Evolutionary conservation across 1,140 invertebrate species (phyloP), one percentile per base, ranked within the genome.

Genomic region (Helicoverpa armigera): DNA sequence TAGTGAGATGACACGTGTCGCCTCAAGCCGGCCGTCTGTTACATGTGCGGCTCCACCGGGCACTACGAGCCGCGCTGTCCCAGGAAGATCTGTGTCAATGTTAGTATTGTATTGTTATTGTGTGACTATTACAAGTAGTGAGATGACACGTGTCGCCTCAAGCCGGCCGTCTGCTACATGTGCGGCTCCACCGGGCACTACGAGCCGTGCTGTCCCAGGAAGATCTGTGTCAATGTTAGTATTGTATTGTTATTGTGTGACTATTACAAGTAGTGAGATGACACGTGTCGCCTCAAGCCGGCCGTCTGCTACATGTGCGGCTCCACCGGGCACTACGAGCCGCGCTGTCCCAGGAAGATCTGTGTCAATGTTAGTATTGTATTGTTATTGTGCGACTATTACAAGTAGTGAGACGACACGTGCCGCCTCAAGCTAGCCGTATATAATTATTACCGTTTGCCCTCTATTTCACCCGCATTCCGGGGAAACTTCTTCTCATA

Each of bases 201-300:
- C 14, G 96, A 97, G 82, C 93, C 95, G 0, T 90, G 96, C 13
- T 97, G 97, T 86, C 96, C 96, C 0, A 94, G 96, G 54, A 96
- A 95, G 85, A 95, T 96, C 73, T 97, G 97, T 86, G 93, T 97
- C 63, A 96, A 96, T 83, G 97, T 97, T 94, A 94, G 94, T 94
- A 29, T 18, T 4, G 11, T 11, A 2, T 23, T 43, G 5, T 43
- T 2, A 11, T 87, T 23, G 23, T 23, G 2, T 23, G 23, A 23
- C 0, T 23, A 23, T 23, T 88, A 14, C 84, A 96, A 96, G 56
- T 96, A 96, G 58, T 85, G 95, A 2, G 95, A 96, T 2, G 95
- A 96, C 80, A 90, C 89, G 14, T 96, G 95, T 81, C 90, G 92
- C 2, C 91, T 90, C 14, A 96, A 95, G 83, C 84, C 91, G 3